Evolutionary conservation across 2,113 vertebrate species (phyloP), one percentile per base, ranked within the genome.

Genomic region (Delphinus delphis): DNA sequence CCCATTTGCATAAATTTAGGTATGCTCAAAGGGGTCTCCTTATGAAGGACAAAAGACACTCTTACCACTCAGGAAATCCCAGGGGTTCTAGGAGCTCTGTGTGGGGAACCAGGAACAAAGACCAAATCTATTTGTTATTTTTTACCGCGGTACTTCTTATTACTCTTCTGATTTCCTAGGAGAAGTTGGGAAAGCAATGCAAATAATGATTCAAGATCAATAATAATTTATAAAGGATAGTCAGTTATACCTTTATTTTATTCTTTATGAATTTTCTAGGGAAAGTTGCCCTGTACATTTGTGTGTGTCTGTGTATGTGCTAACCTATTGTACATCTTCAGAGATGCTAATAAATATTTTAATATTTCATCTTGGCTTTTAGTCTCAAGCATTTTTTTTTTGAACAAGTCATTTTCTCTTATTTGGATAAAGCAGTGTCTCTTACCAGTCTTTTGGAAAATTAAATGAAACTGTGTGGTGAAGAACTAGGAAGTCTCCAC

Each of bases 231-330:
- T 88, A 68, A 44, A 77, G 47, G 31, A 13, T 36, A 95, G 6
- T 79, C 33, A 53, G 55, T 80, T 74, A 33, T 50, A 36, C 4
- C 36, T 94, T 74, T 60, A 68, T 76, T 84, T 83, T 76, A 58
- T 38, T 86, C 28, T 88, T 94, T 41, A 71, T 71, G 55, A 92
- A 33, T 74, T 92, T 89, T 80, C 84, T 92, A 74, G n/a, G 53
- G 79, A 68, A 85, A 62, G 41, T 63, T 85, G 67, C 79, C 50
- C 23, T 81, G 1, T 65, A 33, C 5, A 1, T 76, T 73, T 67
- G 12, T 73, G 12, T 88, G 20, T 62, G 10, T 82, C 18, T 47
- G 4, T 71, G 11, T 74, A 41, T 44, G 23, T 84, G 21, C 74
- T 76, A 25, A 83, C 21, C 92, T 77, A 6, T 84, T 88, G 53